Evolutionary conservation across 2,888 invertebrate species (phyloP).

Genomic region (Yponomeuta malinellus): DNA sequence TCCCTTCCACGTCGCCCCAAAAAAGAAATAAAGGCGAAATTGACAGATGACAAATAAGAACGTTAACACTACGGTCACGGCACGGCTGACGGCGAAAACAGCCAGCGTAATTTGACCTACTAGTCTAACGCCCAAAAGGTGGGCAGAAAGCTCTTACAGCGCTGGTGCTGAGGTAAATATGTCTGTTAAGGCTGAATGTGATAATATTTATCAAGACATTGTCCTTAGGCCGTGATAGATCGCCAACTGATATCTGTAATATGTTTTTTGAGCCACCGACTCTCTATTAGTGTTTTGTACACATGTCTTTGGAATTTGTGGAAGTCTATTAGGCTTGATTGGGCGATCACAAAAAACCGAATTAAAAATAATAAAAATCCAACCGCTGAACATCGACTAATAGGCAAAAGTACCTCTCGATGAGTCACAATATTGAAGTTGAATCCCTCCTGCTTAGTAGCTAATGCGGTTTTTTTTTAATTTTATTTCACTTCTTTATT

Average conservation of each 20-base stretch:
- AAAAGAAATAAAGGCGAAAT: conserved; percentile 71
- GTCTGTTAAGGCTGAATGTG: conserved; percentile 66
- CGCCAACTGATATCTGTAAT: conserved; percentile 52
- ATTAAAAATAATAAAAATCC: no score
- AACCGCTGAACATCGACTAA: no score
- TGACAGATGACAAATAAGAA: conserved; percentile 74
- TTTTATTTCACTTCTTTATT: no score
- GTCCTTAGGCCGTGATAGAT: conserved; percentile 70
- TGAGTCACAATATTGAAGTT: no score
- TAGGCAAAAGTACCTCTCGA: no score
- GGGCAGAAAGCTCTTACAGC: conserved; percentile 33
- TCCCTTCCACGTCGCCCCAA: conserved; percentile 65
- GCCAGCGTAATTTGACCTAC: conserved; percentile 39
- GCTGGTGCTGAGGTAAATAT: conserved; percentile 57
- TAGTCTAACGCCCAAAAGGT: conserved; percentile 21
- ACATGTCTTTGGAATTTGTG: not conserved
- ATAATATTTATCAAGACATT: conserved; percentile 73
- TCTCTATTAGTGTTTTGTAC: conserved; percentile 7
- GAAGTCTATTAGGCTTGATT: not conserved
- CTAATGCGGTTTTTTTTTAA: no score
- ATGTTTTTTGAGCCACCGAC: conserved; percentile 42
- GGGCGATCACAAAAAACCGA: not conserved
- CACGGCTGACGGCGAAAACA: conserved; percentile 23
- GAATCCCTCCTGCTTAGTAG: no score
- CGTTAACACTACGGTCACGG: conserved; percentile 65